A percentile compares a stretch with the other conserved stretches of the same genome.
phyloP scores from a whole-genome alignment of 2,113 vertebrate genomes.

The Bucco capensis region DNA sequence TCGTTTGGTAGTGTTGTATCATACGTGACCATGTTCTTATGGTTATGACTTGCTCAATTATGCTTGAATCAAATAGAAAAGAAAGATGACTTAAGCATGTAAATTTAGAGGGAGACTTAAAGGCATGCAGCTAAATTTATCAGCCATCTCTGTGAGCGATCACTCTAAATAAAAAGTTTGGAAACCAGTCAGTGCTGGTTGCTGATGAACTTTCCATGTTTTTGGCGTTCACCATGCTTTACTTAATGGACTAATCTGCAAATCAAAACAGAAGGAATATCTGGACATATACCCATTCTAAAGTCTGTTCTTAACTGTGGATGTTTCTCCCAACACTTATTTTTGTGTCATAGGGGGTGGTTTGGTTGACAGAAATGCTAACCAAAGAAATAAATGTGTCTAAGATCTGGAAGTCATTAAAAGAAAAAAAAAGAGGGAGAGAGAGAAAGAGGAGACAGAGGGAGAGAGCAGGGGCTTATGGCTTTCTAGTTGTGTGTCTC shows the following conservation, averaged over 20 bases:
- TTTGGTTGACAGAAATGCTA: not conserved
- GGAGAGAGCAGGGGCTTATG: not conserved
- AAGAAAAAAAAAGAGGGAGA: too few relatives aligned
- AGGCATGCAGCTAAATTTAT: slow-evolving; percentile 63
- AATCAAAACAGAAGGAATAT: slow-evolving; percentile 14
- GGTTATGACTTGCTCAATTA: slow-evolving; percentile 14
- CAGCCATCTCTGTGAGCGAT: slow-evolving; percentile 42
- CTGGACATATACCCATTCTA: not conserved
- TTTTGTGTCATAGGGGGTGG: not conserved
- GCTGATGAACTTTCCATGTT: slow-evolving; percentile 50
- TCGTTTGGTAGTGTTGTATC: not conserved
- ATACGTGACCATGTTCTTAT: rapidly evolving
- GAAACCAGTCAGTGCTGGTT: slow-evolving; percentile 23
- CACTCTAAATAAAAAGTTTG: slow-evolving; percentile 56
- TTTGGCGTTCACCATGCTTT: not conserved
- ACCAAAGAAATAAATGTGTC: not conserved
- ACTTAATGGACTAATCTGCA: slow-evolving; percentile 8
- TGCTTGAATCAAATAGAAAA: slow-evolving; percentile 36
- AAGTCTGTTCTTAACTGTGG: not conserved
- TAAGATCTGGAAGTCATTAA: not conserved
- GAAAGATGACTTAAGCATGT: slow-evolving; percentile 57
- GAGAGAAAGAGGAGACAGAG: not conserved
- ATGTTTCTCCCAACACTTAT: not conserved
- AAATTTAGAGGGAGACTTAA: slow-evolving; percentile 61
- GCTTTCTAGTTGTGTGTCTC: not conserved